Conservation (phyloP, 2,113 vertebrate species). For the Callithrix jacchus region DNA sequence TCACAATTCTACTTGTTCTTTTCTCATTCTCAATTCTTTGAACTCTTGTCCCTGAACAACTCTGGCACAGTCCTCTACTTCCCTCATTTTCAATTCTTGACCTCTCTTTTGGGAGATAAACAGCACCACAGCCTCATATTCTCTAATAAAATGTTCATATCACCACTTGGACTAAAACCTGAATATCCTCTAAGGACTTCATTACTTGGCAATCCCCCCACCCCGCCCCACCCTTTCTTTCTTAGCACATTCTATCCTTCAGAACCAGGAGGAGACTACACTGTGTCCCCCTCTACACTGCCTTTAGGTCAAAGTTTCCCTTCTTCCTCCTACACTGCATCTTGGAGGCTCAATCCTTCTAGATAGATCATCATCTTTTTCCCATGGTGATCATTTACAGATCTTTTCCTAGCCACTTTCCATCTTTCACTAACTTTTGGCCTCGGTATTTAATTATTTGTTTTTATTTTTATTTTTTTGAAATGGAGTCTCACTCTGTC, state of each 20-base stretch:
- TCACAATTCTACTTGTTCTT: not conserved
- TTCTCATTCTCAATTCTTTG: not conserved
- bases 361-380: not conserved
- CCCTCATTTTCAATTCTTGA: not conserved
- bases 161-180: not conserved
- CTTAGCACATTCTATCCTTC: not conserved
- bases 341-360: not conserved
- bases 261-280: fast-evolving
- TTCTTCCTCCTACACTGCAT: not conserved
- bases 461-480: too few species aligned
- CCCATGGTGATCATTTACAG: not conserved
- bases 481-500: too few species aligned
- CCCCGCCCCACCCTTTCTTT: not conserved
- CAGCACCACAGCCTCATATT: not conserved
- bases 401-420: not conserved
- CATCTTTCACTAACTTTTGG: not conserved
- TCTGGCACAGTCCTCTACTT: not conserved
- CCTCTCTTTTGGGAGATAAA: not conserved
- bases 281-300: not conserved
- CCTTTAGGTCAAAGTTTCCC: not conserved
- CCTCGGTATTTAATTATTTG: not conserved
- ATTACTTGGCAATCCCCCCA: not conserved
- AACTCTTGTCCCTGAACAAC: not conserved
- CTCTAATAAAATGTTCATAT: not conserved
- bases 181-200: not conserved